Evolutionary conservation across 2,888 invertebrate genomes (phyloP).

Genomic region (Eupelmus urozonus): DNA sequence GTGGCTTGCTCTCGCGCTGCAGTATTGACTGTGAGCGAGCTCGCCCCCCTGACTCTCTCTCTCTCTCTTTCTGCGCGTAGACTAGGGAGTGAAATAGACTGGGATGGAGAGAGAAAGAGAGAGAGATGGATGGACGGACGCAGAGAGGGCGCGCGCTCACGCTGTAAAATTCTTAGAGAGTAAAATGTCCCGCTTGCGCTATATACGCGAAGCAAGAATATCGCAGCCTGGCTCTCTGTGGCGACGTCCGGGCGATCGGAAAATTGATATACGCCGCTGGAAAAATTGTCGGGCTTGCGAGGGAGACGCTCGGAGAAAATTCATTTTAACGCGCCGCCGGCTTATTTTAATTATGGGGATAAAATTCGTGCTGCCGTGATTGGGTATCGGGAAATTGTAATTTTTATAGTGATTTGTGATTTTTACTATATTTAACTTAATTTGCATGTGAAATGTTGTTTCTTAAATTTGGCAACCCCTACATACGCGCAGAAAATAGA

Average conservation of each 20-base stretch:
- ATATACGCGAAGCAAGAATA: neutral
- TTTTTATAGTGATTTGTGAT: too few species aligned
- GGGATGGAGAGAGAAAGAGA: conserved; percentile 30
- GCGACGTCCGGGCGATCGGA: neutral
- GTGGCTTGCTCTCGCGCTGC: conserved; percentile 64
- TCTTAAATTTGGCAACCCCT: too few species aligned
- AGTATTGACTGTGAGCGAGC: conserved; percentile 69
- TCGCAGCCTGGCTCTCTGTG: neutral
- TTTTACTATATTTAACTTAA: too few species aligned
- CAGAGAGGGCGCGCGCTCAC: neutral
- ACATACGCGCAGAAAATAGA: too few species aligned
- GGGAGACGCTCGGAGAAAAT: too few species aligned
- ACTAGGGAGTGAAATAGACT: conserved; percentile 38
- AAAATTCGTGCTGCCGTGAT: too few species aligned
- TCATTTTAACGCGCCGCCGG: too few species aligned
- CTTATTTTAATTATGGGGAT: too few species aligned
- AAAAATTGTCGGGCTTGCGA: too few species aligned
- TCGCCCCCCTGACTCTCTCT: conserved; percentile 61
- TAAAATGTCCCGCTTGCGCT: neutral
- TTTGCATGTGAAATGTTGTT: too few species aligned
- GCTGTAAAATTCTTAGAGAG: conserved; percentile 32
- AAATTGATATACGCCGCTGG: conserved; percentile 25
- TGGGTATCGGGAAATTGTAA: too few species aligned
- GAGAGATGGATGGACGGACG: conserved; percentile 27
- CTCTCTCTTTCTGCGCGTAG: conserved; percentile 31